A percentile compares a stretch with the other conserved stretches of the same genome.
These are phyloP conservation scores for Omphaloscelis lunosa DNA, from an alignment of 2,888 invertebrate species.

Conservation along the genomic window DNA sequence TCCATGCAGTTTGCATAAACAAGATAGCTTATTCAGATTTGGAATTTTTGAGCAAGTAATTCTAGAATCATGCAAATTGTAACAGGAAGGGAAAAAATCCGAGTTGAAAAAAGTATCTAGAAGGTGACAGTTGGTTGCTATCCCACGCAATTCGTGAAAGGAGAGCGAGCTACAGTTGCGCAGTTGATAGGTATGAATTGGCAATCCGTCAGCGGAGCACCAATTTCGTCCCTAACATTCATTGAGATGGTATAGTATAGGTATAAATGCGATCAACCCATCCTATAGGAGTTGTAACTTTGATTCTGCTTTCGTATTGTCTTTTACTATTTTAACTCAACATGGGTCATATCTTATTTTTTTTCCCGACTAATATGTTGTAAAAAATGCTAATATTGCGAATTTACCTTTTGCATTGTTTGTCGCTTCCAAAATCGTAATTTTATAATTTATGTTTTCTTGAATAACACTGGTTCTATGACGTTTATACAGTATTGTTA, in stretches of 20 bases:
- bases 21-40: slow-evolving; percentile 2
- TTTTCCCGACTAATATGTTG: neutral
- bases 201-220: slow-evolving; percentile 43
- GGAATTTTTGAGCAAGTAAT: slow-evolving; percentile 17
- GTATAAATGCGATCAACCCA: slow-evolving; percentile 7
- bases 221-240: slow-evolving; percentile 27
- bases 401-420: neutral
- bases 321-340: neutral
- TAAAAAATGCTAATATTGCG: no score
- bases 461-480: no score
- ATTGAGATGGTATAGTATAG: slow-evolving; percentile 6
- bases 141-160: slow-evolving; percentile 42
- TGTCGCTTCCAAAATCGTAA: neutral
- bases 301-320: slow-evolving; percentile 7
- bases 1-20: slow-evolving; percentile 1
- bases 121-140: slow-evolving; percentile 39
- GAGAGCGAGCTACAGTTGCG: slow-evolving; percentile 21
- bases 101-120: slow-evolving; percentile 6
- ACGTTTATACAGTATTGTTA: neutral
- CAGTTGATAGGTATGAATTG: slow-evolving; percentile 50
- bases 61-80: neutral
- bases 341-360: neutral
- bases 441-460: neutral
- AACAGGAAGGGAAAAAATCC: slow-evolving; percentile 3
- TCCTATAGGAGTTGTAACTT: neutral